Percentiles rank a stretch among this genome's conserved stretches.
These are phyloP conservation scores for Anoplolepis gracilipes DNA, from an alignment of 1,140 invertebrate genomes.

Conservation along the genomic window DNA sequence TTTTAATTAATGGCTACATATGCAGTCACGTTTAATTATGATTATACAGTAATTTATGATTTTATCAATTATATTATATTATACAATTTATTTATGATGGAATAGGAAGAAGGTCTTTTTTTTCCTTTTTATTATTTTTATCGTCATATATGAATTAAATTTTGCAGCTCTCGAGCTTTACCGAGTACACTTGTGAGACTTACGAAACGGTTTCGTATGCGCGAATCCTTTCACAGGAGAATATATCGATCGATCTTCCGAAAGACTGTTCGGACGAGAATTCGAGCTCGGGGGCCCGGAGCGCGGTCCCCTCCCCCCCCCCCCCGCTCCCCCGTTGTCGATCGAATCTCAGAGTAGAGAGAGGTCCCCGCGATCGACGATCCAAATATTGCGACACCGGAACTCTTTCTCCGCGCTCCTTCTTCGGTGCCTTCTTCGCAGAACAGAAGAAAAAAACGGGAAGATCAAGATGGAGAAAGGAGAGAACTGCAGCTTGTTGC, in stretches of 20 bases:
- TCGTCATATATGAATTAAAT: neutral
- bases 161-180: neutral
- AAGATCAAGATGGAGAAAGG: constrained; percentile 27
- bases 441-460: constrained; percentile 2
- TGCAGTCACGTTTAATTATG: too few species aligned
- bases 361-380: constrained; percentile 73
- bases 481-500: constrained; percentile 31
- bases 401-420: constrained; percentile 60
- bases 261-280: constrained; percentile 15
- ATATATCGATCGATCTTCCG: constrained; percentile 73
- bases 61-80: too few species aligned
- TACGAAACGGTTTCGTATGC: constrained; percentile 43
- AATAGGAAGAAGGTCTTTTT: neutral
- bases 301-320: constrained; percentile 10
- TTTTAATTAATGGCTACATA: too few species aligned
- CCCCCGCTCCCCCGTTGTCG: constrained; percentile 48
- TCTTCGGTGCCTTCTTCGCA: constrained; percentile 41
- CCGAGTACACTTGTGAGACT: constrained; percentile 10
- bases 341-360: constrained; percentile 70
- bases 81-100: too few species aligned
- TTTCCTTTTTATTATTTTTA: too few species aligned
- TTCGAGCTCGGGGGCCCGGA: constrained; percentile 10
- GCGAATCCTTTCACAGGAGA: constrained; percentile 53
- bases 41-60: neutral
- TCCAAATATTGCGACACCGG: constrained; percentile 83